These are phyloP conservation scores for Ericerus pela DNA, from an alignment of 1,140 invertebrate genomes.

Conservation along the genomic window DNA sequence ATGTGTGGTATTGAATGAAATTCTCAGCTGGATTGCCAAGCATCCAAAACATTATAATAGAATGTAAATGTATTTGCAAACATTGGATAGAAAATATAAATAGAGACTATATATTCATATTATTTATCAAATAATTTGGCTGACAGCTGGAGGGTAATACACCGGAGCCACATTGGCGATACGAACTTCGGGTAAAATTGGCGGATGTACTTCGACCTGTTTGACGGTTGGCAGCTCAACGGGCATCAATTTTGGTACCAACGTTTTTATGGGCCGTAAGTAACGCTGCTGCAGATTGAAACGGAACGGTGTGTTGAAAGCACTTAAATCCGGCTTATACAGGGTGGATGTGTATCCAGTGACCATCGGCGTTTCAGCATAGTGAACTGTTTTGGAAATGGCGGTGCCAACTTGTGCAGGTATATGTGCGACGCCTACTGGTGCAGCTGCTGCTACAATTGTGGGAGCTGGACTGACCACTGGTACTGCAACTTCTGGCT, in stretches of 20 bases:
- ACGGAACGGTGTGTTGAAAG: background rate
- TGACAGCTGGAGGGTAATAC: too few species aligned
- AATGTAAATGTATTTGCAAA: too few species aligned
- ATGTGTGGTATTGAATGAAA: too few species aligned
- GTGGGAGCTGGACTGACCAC: background rate
- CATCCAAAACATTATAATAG: too few species aligned
- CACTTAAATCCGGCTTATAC: slow-evolving; percentile 23
- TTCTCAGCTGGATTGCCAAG: too few species aligned
- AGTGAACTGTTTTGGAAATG: slow-evolving; percentile 30
- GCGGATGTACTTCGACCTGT: background rate
- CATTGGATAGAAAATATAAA: too few species aligned
- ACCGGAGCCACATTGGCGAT: too few species aligned
- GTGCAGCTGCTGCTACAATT: background rate
- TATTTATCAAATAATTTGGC: too few species aligned
- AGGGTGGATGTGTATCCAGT: slow-evolving; percentile 28
- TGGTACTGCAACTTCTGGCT: too few species aligned
- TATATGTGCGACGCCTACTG: background rate
- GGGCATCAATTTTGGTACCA: background rate
- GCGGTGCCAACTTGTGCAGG: slow-evolving; percentile 21
- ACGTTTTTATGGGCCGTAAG: background rate
- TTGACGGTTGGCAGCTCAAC: background rate
- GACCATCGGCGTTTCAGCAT: slow-evolving; percentile 29
- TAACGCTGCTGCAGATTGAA: background rate
- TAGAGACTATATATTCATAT: too few species aligned
- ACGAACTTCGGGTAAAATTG: background rate